These are phyloP conservation scores for Netelia virgata DNA, from an alignment of 2,888 invertebrate genomes.

Conservation along the genomic window DNA sequence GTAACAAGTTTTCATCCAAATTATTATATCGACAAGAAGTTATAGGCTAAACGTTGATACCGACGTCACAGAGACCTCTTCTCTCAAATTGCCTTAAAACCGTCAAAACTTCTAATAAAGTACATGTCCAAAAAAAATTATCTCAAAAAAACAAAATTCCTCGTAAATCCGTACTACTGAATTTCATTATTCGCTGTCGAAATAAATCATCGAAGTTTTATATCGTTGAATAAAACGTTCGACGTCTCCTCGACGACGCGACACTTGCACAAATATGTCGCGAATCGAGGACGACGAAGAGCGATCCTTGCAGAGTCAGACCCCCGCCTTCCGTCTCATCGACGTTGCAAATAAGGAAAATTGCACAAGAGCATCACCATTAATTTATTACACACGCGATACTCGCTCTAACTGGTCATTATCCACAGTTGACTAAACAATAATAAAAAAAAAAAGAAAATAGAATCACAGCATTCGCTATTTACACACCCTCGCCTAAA, in stretches of 20 bases:
- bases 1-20: too few species aligned
- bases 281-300: neutral
- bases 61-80: too few species aligned
- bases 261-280: slow-evolving; percentile 62
- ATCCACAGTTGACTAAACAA: slow-evolving; percentile 29
- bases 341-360: slow-evolving; percentile 10
- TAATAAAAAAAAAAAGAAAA: slow-evolving; percentile 12
- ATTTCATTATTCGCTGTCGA: neutral
- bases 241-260: too few species aligned
- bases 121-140: too few species aligned
- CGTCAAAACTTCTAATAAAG: too few species aligned
- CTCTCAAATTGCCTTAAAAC: too few species aligned
- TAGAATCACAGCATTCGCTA: slow-evolving; percentile 3
- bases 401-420: slow-evolving; percentile 21
- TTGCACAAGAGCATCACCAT: slow-evolving; percentile 30
- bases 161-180: neutral
- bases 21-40: too few species aligned
- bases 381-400: slow-evolving; percentile 5
- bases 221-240: too few species aligned
- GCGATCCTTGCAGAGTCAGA: neutral
- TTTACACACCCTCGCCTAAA: slow-evolving; percentile 12
- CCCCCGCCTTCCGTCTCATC: neutral
- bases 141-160: neutral
- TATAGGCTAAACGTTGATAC: too few species aligned
- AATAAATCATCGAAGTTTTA: slow-evolving; percentile 74